A percentile compares a stretch with the other conserved stretches of the same genome.
phyloP scores from a whole-genome alignment of 2,797 vertebrate species.

The Enteromius viviparus region DNA sequence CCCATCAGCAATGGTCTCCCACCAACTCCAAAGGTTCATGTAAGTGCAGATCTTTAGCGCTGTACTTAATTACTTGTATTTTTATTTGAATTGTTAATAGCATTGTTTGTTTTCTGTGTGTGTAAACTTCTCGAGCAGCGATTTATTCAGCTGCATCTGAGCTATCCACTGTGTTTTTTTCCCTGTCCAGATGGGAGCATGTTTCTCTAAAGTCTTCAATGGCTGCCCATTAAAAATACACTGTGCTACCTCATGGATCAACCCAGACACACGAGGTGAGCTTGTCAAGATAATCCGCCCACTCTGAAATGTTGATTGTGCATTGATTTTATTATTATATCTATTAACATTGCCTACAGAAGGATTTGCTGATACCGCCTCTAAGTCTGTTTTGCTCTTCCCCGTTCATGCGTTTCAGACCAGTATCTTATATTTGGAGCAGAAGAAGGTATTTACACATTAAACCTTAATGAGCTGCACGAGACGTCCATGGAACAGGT shows the following conservation, averaged over 20 bases:
- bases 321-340: neutral
- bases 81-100: neutral
- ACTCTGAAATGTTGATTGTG: neutral
- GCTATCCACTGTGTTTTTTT: neutral
- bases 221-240: constrained; percentile 97
- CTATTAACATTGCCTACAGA: neutral
- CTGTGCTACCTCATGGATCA: constrained; percentile 98
- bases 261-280: constrained; percentile 95
- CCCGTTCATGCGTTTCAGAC: constrained; percentile 78
- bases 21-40: constrained; percentile 97
- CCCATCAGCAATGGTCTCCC: constrained; percentile 95
- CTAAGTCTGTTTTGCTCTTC: neutral
- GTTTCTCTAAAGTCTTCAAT: constrained; percentile 99
- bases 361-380: neutral
- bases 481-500: constrained; percentile 99
- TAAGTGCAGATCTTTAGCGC: constrained; percentile 71
- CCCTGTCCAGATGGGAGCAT: constrained; percentile 92
- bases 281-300: neutral
- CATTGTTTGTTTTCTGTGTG: neutral
- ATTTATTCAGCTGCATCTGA: neutral
- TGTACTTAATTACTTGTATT: neutral
- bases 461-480: constrained; percentile 98
- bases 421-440: constrained; percentile 98
- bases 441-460: constrained; percentile 97
- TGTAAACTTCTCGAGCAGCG: neutral